Conservation (phyloP, 64 coral and sea anemone genomes). For the Dendrophyllia cribrosa region DNA sequence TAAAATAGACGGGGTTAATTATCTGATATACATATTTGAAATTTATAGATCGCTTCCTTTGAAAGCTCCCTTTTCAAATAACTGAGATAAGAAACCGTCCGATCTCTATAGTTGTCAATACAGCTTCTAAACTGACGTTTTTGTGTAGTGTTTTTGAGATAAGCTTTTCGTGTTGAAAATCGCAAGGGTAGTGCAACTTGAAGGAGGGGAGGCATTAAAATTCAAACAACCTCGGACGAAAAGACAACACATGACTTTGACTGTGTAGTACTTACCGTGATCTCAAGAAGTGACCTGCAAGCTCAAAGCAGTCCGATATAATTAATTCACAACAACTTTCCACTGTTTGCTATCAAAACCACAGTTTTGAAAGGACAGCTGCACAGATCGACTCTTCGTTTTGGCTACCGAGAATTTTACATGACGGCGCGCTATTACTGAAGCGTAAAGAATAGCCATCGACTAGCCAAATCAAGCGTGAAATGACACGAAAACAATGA, state of each 20-base stretch:
- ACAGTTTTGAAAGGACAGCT: too few relatives aligned
- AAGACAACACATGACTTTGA: neutral
- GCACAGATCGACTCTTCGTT: too few relatives aligned
- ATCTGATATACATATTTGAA: neutral
- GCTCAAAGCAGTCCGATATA: too few relatives aligned
- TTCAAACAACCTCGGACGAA: neutral
- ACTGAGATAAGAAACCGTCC: neutral
- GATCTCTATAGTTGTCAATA: neutral
- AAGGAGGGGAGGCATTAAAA: neutral
- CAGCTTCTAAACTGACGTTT: neutral
- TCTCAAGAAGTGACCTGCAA: too few relatives aligned
- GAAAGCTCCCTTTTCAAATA: neutral
- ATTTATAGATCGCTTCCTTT: neutral
- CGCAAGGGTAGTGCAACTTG: neutral
- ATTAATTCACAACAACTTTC: too few relatives aligned
- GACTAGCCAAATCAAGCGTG: neutral
- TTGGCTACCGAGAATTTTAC: neutral
- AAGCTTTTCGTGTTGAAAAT: neutral
- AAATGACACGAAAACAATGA: constrained; percentile 14
- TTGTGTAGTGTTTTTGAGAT: neutral
- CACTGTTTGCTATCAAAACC: too few relatives aligned
- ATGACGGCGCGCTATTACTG: neutral
- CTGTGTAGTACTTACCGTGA: too few relatives aligned
- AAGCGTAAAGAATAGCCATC: neutral
- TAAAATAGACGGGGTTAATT: neutral